Percentiles rank a stretch among this genome's conserved stretches.
phyloP scores from a whole-genome alignment of 2,797 vertebrate genomes.

The Linurgus olivaceus region DNA sequence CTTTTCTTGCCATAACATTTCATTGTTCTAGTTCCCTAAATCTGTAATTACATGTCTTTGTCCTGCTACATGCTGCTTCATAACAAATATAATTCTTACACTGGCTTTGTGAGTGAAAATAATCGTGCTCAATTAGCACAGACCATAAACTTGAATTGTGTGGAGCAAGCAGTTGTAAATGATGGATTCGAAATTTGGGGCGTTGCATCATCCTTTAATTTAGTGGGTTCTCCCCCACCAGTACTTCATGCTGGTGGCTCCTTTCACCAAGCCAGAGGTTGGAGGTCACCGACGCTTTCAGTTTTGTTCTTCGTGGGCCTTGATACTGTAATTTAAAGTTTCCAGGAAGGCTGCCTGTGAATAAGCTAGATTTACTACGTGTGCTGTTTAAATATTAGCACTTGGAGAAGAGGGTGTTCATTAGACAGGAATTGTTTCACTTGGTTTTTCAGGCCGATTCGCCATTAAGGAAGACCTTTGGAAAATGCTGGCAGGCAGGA shows the following conservation, averaged over 20 bases:
- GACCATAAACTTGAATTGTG: constrained; percentile 35
- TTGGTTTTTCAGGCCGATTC: constrained; percentile 58
- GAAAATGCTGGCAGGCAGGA: constrained; percentile 45
- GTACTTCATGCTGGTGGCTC: constrained; percentile 18
- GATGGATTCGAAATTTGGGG: background rate
- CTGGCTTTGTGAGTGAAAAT: constrained; percentile 51
- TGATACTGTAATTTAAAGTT: constrained; percentile 69
- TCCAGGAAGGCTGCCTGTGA: constrained; percentile 48
- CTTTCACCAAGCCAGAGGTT: constrained; percentile 16
- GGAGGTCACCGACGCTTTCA: background rate
- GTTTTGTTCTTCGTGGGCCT: constrained; percentile 64
- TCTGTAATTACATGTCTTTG: constrained; percentile 54
- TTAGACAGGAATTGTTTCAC: constrained; percentile 72
- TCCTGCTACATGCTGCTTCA: constrained; percentile 30
- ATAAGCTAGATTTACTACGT: constrained; percentile 53
- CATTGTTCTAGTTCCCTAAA: constrained; percentile 50
- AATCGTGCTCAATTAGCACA: constrained; percentile 29
- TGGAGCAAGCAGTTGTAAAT: background rate
- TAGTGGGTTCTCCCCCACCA: background rate
- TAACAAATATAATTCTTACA: constrained; percentile 38
- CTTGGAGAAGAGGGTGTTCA: constrained; percentile 68
- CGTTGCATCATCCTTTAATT: background rate
- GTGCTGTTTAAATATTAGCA: constrained; percentile 58
- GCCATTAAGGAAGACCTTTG: constrained; percentile 71
- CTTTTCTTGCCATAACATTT: constrained; percentile 48